These are phyloP conservation scores for Campoplex nolae DNA, from an alignment of 2,888 invertebrate species.

Conservation along the genomic window DNA sequence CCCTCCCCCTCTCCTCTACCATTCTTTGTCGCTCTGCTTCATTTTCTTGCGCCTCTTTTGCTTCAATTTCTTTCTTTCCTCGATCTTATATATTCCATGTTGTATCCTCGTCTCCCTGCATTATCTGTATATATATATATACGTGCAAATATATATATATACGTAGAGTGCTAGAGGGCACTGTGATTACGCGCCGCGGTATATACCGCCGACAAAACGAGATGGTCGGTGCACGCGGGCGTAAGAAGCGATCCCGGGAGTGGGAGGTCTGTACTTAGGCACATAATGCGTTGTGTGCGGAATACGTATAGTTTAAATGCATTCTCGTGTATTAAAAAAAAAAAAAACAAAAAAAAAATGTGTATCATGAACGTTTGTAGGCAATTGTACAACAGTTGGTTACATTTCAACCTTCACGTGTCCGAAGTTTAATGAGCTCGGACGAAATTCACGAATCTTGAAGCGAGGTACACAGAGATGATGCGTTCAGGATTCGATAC, in stretches of 20 bases:
- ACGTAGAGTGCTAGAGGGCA: slow-evolving; percentile 80
- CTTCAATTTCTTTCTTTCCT: slow-evolving; percentile 60
- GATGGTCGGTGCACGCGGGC: slow-evolving; percentile 70
- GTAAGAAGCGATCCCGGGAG: slow-evolving; percentile 15
- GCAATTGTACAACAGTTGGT: background rate
- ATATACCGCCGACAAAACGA: slow-evolving; percentile 82
- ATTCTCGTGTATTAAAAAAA: background rate
- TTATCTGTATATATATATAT: background rate
- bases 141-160: background rate
- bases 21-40: slow-evolving; percentile 53
- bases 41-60: slow-evolving; percentile 49
- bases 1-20: slow-evolving; percentile 22
- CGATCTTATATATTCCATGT: slow-evolving; percentile 53
- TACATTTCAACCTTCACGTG: slow-evolving; percentile 31
- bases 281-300: slow-evolving; percentile 38
- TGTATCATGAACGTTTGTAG: background rate
- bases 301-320: slow-evolving; percentile 17
- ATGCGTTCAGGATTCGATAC: background rate
- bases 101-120: slow-evolving; percentile 55
- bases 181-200: slow-evolving; percentile 82
- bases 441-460: background rate
- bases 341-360: background rate
- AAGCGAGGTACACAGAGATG: background rate
- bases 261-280: slow-evolving; percentile 50
- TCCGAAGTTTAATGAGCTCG: slow-evolving; percentile 41